Evolutionary conservation across 2,888 invertebrate genomes (phyloP), one percentile per base, ranked within the genome.

Genomic region (Cheiracanthium punctorium): DNA sequence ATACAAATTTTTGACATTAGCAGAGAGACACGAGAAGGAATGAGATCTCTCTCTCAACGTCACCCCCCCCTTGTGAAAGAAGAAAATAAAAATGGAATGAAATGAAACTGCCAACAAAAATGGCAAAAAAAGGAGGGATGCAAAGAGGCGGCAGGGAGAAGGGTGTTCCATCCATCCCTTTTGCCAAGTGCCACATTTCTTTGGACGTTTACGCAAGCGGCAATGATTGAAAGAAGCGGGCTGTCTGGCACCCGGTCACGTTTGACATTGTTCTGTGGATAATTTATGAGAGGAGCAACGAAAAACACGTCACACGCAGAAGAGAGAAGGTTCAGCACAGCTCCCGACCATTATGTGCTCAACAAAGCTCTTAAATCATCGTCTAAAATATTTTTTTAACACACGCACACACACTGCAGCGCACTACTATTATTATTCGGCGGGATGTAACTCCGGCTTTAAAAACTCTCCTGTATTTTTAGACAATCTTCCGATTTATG

Each of bases 331-430:
- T 65, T 71, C 71, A 65, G 71, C 75, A 79, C 80, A 79, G 81
- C 85, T 80, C 65, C 58, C 77, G 81, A 67, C 87, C 87, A 87
- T 87, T 87, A 87, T 87, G 87, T 87, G 87, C 76, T 87, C 87
- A 87, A 87, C 87, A 87, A 87, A 87, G 81, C 87, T 87, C 87
- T 77, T 87, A 87, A 87, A 87, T 87, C 87, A 87, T 87, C 87
- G 76, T 87, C 87, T 80, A 37, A 70, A 80, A 75, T 74, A 79
- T 85, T 79, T 86, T 80, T 75, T 86, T 76, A 24, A 24, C 81
- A 43, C 48, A 41, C 77, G 70, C n/a, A n/a, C n/a, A n/a, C n/a
- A n/a, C n/a, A n/a, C n/a, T n/a, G n/a, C 41, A n/a, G 43, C 33
- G 69, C 81, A 73, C 73, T 79, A 79, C 84, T 85, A 85, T 85